Evolutionary conservation across 2,113 vertebrate genomes (phyloP).

Genomic region (Toxostoma redivivum): DNA sequence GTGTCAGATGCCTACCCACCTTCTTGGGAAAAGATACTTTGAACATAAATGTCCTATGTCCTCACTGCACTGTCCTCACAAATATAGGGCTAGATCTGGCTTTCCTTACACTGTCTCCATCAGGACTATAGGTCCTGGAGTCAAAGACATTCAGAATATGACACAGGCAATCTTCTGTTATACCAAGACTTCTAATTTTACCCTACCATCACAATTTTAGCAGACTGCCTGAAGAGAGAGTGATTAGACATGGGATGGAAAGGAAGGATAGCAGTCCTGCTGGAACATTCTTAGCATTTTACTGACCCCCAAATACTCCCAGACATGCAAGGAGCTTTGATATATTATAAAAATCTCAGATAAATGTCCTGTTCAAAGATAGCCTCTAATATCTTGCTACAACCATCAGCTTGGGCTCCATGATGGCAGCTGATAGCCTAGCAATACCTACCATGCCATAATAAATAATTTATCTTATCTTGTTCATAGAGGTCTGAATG

Average conservation of each 20-base stretch:
- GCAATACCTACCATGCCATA: slow-evolving; percentile 26
- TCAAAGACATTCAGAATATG: neutral
- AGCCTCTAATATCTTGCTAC: slow-evolving; percentile 20
- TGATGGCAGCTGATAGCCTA: slow-evolving; percentile 38
- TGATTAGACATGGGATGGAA: neutral
- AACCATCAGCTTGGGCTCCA: slow-evolving; percentile 17
- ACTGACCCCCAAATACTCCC: neutral
- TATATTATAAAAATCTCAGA: slow-evolving; percentile 24
- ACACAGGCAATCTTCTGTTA: neutral
- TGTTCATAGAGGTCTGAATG: slow-evolving; percentile 42
- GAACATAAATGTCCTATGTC: neutral
- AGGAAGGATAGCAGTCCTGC: neutral
- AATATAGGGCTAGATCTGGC: neutral
- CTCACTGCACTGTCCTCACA: neutral
- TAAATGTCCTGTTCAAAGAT: slow-evolving; percentile 35
- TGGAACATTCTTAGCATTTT: slow-evolving; percentile 1
- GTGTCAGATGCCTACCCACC: neutral
- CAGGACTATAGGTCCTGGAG: neutral
- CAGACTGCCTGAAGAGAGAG: neutral
- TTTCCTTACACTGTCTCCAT: neutral
- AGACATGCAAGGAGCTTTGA: slow-evolving; percentile 23
- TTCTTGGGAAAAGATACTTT: neutral
- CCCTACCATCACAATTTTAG: neutral
- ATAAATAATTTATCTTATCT: slow-evolving; percentile 59
- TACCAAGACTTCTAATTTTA: neutral